Base-by-base conservation (phyloP, 2,797 vertebrate genomes). In the Trichosurus vulpecula region DNA sequence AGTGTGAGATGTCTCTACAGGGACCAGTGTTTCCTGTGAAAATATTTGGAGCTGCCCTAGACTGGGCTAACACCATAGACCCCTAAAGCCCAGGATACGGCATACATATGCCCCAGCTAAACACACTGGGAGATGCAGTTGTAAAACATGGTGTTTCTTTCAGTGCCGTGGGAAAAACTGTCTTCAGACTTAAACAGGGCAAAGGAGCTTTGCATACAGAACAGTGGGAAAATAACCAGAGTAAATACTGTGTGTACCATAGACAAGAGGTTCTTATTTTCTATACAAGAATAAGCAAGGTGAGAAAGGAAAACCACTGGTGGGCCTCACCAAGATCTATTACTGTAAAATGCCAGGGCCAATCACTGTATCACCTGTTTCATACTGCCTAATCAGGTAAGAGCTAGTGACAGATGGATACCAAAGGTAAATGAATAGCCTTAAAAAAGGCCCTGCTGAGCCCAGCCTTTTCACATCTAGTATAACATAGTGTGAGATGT, bases 281-380 rank as follows among this genome's bases (percentile, higher is more conserved):
- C 95, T 94, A 90, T 95, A 96, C 57, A 96, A 92, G 52, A 19
- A 92, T 89, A 93, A 95, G 95, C 92, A 95, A 96, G 92, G 90
- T 52, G 9, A 55, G 66, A n/a, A 56, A n/a, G 57, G 22, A 92
- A 53, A 74, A 61, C 10, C 53, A 94, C 90, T 94, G 66, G 91
- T 90, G 92, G 90, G 87, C 96, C 90, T 97, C 94, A 92, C 95
- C 95, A 94, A 66, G 94, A 96, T 96, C 95, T 97, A 95, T 96
- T 95, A 96, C 94, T 97, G 96, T 97, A 97, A 97, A 98, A 96
- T 96, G 96, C 96, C 97, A 97, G 96, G 94, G 97, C 96, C 96
- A 97, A 97, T 97, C 97, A 97, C 97, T 96, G 96, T 98, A 97
- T 96, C 97, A 96, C 96, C 95, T 96, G 92, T 96, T 97, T 96